Conservation (phyloP, 2,888 invertebrate species). For the Timema podura region DNA sequence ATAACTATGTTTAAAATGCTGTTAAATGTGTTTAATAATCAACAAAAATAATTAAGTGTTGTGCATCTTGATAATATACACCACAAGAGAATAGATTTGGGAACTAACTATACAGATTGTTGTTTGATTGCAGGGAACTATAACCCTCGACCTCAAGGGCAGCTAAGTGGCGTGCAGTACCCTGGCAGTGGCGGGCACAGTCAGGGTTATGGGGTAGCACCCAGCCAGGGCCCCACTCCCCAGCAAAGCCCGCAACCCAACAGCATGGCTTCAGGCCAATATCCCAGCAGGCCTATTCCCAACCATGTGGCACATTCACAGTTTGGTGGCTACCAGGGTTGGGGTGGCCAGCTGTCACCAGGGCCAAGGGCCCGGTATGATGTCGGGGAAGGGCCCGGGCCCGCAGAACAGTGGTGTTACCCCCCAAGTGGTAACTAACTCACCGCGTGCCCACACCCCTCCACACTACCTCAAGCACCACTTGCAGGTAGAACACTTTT, state of each 20-base stretch:
- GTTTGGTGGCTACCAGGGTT: slow-evolving; percentile 44
- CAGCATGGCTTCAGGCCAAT: slow-evolving; percentile 42
- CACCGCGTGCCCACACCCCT: slow-evolving; percentile 49
- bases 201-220: slow-evolving; percentile 39
- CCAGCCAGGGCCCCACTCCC: slow-evolving; percentile 22
- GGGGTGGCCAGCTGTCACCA: slow-evolving; percentile 37
- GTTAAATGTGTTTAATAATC: too few relatives aligned
- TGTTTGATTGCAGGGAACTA: slow-evolving; percentile 42
- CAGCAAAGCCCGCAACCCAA: slow-evolving; percentile 37
- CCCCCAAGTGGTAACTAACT: slow-evolving; percentile 30
- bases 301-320: slow-evolving; percentile 54
- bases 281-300: slow-evolving; percentile 52
- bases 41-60: too few relatives aligned
- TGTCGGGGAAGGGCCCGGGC: slow-evolving; percentile 25
- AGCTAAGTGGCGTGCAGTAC: slow-evolving; percentile 48
- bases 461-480: slow-evolving; percentile 67
- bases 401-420: slow-evolving; percentile 26
- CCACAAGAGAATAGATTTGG: neutral
- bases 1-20: too few relatives aligned
- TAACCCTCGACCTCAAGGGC: slow-evolving; percentile 44
- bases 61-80: too few relatives aligned
- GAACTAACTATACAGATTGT: neutral
- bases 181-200: slow-evolving; percentile 37
- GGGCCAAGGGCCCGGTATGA: slow-evolving; percentile 32
- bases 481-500: slow-evolving; percentile 37